Base-by-base conservation (phyloP, 2,797 vertebrate species). In the Cuculus canorus region DNA sequence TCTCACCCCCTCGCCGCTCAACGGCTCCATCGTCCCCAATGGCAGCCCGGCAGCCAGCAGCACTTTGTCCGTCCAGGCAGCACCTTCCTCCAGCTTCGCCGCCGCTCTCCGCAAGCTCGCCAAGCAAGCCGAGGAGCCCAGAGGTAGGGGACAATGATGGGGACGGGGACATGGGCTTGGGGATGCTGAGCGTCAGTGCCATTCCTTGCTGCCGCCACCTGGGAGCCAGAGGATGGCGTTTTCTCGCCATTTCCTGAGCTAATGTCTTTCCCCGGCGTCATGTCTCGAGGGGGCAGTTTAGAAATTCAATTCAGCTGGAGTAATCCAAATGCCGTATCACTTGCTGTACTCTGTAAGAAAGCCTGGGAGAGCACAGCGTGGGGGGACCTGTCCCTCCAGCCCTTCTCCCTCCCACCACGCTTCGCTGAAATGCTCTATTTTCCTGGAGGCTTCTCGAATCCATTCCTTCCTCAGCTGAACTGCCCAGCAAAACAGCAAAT, bases 31-130 rank as follows among this genome's bases (percentile, higher is more conserved):
- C 97, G 99, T 99, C 97, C 98, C 99, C 98, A 99, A 99, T 98
- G 99, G 99, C 98, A 99, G 99, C 97, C 99, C 99, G 10, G 99
- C 99, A 59, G 96, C 98, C 97, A 98, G 97, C 98, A 98, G 97
- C 85, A 92, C 98, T 71, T 97, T 98, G 96, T 96, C 98, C 54
- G 98, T 98, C 95, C 99, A 99, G 98, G 99, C 99, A 70, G 98
- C 99, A 57, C 99, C 99, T 66, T 98, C 98, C 96, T 99, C 99
- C 91, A 99, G 99, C 98, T 99, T 99, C 61, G 99, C 99, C 25
- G 99, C 99, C 7, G 99, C 99, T 10, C 99, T 99, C 89, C 99
- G 99, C 98, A 99, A 99, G 98, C 98, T 99, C 98, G 99, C 99
- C 97, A 99, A 99, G 97, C 99, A 99, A 97, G 99, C 99, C 1